Percentiles rank a stretch among this genome's conserved stretches.
Evolutionary conservation across 2,888 invertebrate species (phyloP).

Genomic region (Drosophila merina): DNA sequence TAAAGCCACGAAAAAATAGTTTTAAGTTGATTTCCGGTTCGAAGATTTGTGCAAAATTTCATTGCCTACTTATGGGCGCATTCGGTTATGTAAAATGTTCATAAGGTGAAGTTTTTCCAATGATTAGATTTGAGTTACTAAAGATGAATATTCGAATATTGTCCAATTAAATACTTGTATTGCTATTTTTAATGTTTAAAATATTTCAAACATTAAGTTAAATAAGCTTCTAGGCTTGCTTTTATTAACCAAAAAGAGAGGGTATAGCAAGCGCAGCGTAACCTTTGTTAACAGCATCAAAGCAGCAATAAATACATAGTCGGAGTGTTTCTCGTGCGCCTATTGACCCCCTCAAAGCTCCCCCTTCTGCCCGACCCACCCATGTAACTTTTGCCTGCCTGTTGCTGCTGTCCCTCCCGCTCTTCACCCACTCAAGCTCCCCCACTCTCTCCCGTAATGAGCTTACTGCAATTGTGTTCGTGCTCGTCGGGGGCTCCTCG

Average conservation of each 20-base stretch:
- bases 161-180: too few species aligned
- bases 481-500: slow-evolving; percentile 1
- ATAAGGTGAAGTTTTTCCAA: background rate
- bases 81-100: background rate
- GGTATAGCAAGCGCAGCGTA: slow-evolving; percentile 43
- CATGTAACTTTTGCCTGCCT: slow-evolving; percentile 37
- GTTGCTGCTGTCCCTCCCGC: slow-evolving; percentile 40
- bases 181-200: too few species aligned
- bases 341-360: slow-evolving; percentile 5
- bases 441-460: slow-evolving; percentile 10
- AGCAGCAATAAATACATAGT: slow-evolving; percentile 29
- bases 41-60: background rate
- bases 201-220: background rate
- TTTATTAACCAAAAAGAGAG: slow-evolving; percentile 8
- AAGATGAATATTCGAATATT: too few species aligned
- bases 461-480: slow-evolving; percentile 15
- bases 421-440: slow-evolving; percentile 40
- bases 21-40: background rate
- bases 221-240: background rate
- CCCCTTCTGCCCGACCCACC: background rate
- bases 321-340: slow-evolving; percentile 38
- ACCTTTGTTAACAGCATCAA: slow-evolving; percentile 51
- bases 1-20: background rate
- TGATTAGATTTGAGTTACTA: too few species aligned
- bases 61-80: background rate